Conservation (phyloP, 1,140 invertebrate genomes). For the Panulirus ornatus region DNA sequence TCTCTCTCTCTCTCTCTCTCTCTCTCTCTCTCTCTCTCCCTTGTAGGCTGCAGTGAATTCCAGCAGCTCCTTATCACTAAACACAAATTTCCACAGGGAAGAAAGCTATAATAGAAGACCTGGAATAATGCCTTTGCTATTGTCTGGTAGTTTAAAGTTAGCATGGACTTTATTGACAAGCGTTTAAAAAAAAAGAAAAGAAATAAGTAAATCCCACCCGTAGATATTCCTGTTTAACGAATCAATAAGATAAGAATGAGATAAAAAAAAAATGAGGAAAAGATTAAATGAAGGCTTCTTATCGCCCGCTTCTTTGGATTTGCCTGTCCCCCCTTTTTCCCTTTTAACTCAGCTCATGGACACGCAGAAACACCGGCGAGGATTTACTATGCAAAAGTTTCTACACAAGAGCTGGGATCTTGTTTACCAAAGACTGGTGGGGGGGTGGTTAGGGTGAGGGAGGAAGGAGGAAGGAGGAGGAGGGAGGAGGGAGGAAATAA, state of each 20-base stretch:
- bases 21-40: too few relatives aligned
- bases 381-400: constrained; percentile 65
- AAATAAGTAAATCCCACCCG: background rate
- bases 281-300: background rate
- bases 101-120: constrained; percentile 32
- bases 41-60: constrained; percentile 12
- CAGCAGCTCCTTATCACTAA: constrained; percentile 45
- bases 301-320: constrained; percentile 35
- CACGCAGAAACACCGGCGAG: constrained; percentile 14
- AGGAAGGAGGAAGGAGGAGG: background rate
- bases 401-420: constrained; percentile 56
- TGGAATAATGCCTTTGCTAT: constrained; percentile 47
- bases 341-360: background rate
- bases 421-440: constrained; percentile 60
- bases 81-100: constrained; percentile 31
- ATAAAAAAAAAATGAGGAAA: constrained; percentile 8
- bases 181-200: constrained; percentile 4
- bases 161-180: background rate
- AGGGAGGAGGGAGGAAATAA: constrained; percentile 44
- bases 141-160: constrained; percentile 21
- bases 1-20: too few relatives aligned
- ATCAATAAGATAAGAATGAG: too few relatives aligned
- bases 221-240: too few relatives aligned
- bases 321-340: constrained; percentile 9
- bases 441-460: constrained; percentile 19